A percentile compares a stretch with the other conserved stretches of the same genome.
These are phyloP conservation scores for Saccopteryx bilineata DNA, from an alignment of 2,113 vertebrate genomes.

Conservation along the genomic window DNA sequence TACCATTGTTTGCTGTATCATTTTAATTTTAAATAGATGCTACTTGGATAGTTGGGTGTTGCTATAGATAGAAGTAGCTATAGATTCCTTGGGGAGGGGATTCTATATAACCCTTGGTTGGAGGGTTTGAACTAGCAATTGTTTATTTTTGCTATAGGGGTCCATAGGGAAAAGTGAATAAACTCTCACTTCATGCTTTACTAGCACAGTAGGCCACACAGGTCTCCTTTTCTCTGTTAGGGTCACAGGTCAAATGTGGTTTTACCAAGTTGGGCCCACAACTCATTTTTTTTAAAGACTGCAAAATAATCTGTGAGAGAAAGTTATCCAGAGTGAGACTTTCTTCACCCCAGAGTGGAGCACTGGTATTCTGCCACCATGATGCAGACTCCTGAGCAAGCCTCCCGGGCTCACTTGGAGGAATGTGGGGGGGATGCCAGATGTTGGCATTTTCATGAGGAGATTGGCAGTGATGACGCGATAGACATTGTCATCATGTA, in stretches of 20 bases:
- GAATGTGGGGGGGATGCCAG: background rate
- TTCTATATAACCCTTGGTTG: background rate
- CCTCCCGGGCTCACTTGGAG: background rate
- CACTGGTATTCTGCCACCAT: background rate
- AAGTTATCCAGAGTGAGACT: background rate
- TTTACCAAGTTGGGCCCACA: background rate
- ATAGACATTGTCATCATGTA: background rate
- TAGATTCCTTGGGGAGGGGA: background rate
- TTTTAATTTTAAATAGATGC: background rate
- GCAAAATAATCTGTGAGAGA: background rate
- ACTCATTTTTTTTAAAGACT: constrained; percentile 34
- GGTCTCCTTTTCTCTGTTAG: background rate
- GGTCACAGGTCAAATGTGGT: background rate
- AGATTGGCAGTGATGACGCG: background rate
- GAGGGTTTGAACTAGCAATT: background rate
- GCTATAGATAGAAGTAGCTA: background rate
- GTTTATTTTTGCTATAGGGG: background rate
- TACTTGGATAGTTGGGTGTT: background rate
- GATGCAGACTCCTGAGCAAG: background rate
- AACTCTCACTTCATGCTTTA: background rate
- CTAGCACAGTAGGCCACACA: background rate
- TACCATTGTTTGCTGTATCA: background rate
- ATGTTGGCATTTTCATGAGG: background rate
- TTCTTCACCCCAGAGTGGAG: background rate
- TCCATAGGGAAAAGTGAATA: background rate